Base-by-base conservation (phyloP, 2,113 vertebrate species). In the Trichechus manatus region DNA sequence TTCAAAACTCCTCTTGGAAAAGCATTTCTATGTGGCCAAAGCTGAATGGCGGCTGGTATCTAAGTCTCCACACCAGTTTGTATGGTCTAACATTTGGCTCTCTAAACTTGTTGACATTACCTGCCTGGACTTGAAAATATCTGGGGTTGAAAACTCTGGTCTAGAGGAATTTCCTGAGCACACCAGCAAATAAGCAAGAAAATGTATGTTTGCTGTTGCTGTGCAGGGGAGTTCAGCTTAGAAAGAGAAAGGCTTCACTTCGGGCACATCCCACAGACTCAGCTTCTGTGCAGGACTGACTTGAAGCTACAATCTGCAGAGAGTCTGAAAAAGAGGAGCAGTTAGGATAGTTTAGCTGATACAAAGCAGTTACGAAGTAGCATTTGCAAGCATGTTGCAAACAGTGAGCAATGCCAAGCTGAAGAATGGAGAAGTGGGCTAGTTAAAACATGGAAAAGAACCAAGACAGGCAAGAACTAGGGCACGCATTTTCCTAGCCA, bases 1-100 rank as follows among this genome's bases (percentile, higher is more conserved):
- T 94, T 94, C n/a, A 94, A 72, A 59, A 64, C 20, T 66, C 53
- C n/a, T 95, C 44, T 63, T 47, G 11, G 93, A 63, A 53, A n/a
- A 11, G 9, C 31, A 4, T 80, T 14, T 59, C 72, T 77, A 3
- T 25, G 5, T 15, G 20, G n/a, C 53, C 50, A 7, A 15, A 50
- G 27, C 31, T 20, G n/a, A 68, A 11, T 20, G 50, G 63, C n/a
- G 11, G 5, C 50, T 86, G 33, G 59, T 23, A 14, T 66, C 19
- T 1, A 36, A 36, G n/a, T 4, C 72, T 39, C 19, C 6, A 15
- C 6, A 72, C 33, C 70, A 72, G 17, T 33, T 50, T 29, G 14
- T 11, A 11, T n/a, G 6, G 39, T n/a, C 64, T 64, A 42, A 7
- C 14, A 23, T 36, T 36, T 4, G 47, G 15, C 44, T 23, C 0